Evolutionary conservation across 2,888 invertebrate genomes (phyloP), one percentile per base, ranked within the genome.

Genomic region (Eupithecia subfuscata): DNA sequence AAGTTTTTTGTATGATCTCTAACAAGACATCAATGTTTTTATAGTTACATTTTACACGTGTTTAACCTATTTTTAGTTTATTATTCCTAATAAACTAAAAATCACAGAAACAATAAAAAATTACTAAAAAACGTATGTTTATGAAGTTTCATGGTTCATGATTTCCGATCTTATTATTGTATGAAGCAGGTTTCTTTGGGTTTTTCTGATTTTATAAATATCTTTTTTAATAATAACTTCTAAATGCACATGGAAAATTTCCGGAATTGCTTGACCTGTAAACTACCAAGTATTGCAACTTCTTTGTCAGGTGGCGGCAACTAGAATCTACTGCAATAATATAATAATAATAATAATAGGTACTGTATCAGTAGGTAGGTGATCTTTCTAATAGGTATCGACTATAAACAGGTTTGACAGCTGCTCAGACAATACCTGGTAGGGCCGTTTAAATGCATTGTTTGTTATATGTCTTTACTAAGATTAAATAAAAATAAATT

Each of bases 121-220:
- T 2, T 11, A 12, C 60, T 0, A 25, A 60, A 56, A 60, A 60
- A 60, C 22, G 4, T 2, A 22, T 60, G 60, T 60, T 60, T 25
- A 60, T 25, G 60, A 60, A 14, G 60, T 60, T 60, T 60, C 14
- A 25, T 25, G 60, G 60, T 60, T 25, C 60, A 60, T 60, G 60
- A 60, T 60, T 60, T 60, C 6, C 25, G 60, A 25, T 60, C 22
- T 60, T 56, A 11, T 11, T 60, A 25, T 25, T 25, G 22, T 60
- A 56, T 22, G 12, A 60, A 56, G 22, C 22, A 4, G 12, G 25
- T 25, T 60, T 60, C 1, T 25, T 25, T 22, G 14, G 14, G 60
- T 60, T 60, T 60, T 60, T 60, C 60, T 25, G 6, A 8, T 56
- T 25, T 25, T 25, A 25, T 4, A 60, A 22, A 60, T 12, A 11